Percentiles rank a stretch among this genome's conserved stretches.
Evolutionary conservation across 2,113 vertebrate genomes (phyloP).

Genomic region (Tyrannus savana): DNA sequence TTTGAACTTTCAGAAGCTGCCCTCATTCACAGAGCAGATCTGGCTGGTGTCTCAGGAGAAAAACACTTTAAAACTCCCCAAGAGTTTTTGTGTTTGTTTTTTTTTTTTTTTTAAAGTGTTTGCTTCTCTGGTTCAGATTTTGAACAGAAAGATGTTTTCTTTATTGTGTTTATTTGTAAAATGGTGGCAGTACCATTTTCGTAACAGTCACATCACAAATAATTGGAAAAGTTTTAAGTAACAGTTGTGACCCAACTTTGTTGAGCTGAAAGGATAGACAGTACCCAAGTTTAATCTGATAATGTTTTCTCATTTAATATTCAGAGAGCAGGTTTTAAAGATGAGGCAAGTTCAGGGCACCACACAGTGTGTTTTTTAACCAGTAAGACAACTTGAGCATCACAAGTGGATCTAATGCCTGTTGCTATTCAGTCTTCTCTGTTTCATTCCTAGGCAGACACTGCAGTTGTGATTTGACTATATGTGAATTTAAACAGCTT

Average conservation of each 20-base stretch:
- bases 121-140: not conserved
- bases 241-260: not conserved
- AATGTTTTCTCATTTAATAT: not conserved
- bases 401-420: not conserved
- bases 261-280: not conserved
- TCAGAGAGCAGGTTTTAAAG: not conserved
- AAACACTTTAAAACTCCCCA: not conserved
- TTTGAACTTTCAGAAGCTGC: not conserved
- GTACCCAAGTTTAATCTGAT: not conserved
- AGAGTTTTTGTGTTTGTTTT: not conserved
- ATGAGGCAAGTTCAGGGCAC: not conserved
- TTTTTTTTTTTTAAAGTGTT: not conserved
- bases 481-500: conserved; percentile 10
- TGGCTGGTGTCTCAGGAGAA: not conserved
- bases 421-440: not conserved
- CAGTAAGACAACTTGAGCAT: not conserved
- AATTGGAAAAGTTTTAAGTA: not conserved
- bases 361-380: not conserved
- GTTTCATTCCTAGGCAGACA: not conserved
- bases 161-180: not conserved
- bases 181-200: not conserved
- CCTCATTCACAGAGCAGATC: not conserved
- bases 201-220: fast-evolving
- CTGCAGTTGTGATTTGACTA: not conserved
- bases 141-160: not conserved